Base-by-base conservation (phyloP, 2,113 vertebrate species). In the Protobothrops mucrosquamatus region DNA sequence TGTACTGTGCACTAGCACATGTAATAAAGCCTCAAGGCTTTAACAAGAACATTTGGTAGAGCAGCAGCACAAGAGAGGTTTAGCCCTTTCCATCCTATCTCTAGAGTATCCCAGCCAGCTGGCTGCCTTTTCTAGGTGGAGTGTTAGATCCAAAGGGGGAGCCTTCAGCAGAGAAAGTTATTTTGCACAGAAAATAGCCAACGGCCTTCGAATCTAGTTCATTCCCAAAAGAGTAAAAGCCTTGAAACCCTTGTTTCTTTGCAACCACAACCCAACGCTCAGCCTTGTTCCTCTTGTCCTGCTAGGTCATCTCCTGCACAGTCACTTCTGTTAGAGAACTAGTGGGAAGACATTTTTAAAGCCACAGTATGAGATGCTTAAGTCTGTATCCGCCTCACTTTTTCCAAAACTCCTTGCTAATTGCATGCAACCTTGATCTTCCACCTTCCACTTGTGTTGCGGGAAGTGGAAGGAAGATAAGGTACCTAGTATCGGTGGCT, bases 381-480 rank as follows among this genome's bases (percentile, higher is more conserved):
- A 14, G 12, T 90, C 39, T 59, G 20, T 55, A 89, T 43, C 88
- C 85, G 34, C 51, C 26, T 43, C 54, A 69, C 90, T 92, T 89
- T 64, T 74, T 95, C 69, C 92, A 26, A 20, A 88, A 23, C 34
- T 91, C 39, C 87, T 43, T 88, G 86, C 86, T 55, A 88, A 85
- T 93, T 94, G 96, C 96, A 96, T 97, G 96, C 93, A 93, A 94
- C 94, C 48, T 87, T 87, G 81, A 90, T 93, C 92, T 93, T 87
- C 55, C 89, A 23, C 86, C 52, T 85, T 43, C 52, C 18, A 29
- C 39, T 54, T 56, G 54, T 55, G 39, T 81, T 48, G 94, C 90
- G 94, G 54, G 3, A 94, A 89, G 94, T 87, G 87, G 94, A 93
- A 56, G 15, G 51, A 24, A 39, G 22, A 56, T 56, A 69, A 61